phyloP scores from a whole-genome alignment of 30 jellyfish, hydroid and myxozoan genomes.

The Pelagia noctiluca region DNA sequence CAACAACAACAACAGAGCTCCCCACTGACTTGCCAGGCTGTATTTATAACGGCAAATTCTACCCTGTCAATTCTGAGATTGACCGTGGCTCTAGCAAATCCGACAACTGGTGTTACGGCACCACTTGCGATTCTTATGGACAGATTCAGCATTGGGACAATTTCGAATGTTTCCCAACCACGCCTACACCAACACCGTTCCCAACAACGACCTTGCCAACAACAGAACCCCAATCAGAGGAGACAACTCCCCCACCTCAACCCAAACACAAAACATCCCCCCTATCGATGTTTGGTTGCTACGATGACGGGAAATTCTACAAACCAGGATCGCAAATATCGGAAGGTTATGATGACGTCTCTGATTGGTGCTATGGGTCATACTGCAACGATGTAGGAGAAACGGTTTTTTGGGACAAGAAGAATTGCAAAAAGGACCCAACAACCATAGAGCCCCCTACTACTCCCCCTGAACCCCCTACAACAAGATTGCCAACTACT shows the following conservation, averaged over 20 bases:
- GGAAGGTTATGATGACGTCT: constrained; percentile 3
- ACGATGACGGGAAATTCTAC: neutral
- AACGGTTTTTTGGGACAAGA: neutral
- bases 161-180: constrained; percentile 14
- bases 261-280: too few relatives aligned
- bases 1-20: constrained; percentile 4
- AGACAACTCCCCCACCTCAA: neutral
- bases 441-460: neutral
- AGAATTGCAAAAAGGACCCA: neutral
- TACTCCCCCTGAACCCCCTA: neutral
- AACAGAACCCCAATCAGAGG: neutral
- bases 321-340: neutral
- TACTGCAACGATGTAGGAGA: neutral
- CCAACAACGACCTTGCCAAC: constrained; percentile 30
- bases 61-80: constrained; percentile 28
- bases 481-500: neutral
- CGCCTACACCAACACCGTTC: neutral
- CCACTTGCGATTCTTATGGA: constrained; percentile 22
- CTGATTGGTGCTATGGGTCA: constrained; percentile 21
- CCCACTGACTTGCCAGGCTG: constrained; percentile 19
- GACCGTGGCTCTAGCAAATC: constrained; percentile 15
- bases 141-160: constrained; percentile 42
- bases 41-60: constrained; percentile 17
- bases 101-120: constrained; percentile 45
- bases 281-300: constrained; percentile 6